Evolutionary conservation across 2,888 invertebrate species (phyloP), one percentile per base, ranked within the genome.

Genomic region (Drosophila lacicola): DNA sequence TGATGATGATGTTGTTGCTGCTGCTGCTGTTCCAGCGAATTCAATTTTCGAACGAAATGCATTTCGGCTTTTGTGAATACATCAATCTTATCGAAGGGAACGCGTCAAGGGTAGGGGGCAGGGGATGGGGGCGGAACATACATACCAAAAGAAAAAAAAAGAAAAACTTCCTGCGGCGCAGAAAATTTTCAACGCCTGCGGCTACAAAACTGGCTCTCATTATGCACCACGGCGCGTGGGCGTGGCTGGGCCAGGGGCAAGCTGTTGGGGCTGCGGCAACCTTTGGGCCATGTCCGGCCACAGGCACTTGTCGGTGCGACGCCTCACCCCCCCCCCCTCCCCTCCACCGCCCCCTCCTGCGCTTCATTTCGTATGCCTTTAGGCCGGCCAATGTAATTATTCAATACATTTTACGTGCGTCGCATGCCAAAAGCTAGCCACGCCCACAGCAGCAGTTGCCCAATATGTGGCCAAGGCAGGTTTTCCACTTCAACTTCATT

Each of bases 331-430:
- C 25, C 25, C 2, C 25, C 25, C 8, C 8, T 0, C 8, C 4
- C 25, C 25, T 25, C 25, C 5, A 5, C 6, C 25, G 6, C 6
- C 6, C 54, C 21, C 51, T 11, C 51, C 17, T 17, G 17, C 17
- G 17, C 17, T 17, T 65, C 70, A 87, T 77, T 85, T 76, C 41
- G 85, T 85, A 87, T 84, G 85, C 87, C 82, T 76, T 87, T 85
- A 80, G 82, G 78, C 74, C 62, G 74, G 56, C 70, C 78, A 78
- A 80, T 83, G 83, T 89, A 85, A 87, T 85, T 87, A 87, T 88
- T 89, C 88, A 88, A 88, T 88, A 88, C 87, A 81, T 78, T 80
- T 80, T 82, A 89, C 88, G 88, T 88, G 89, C 78, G 75, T 56
- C 54, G 88, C 75, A 83, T 87, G 70, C 74, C 72, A 70, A 84